A percentile compares a stretch with the other conserved stretches of the same genome.
Conservation (phyloP, 2,797 vertebrate genomes). For the Melanotaenia trifasciata region DNA sequence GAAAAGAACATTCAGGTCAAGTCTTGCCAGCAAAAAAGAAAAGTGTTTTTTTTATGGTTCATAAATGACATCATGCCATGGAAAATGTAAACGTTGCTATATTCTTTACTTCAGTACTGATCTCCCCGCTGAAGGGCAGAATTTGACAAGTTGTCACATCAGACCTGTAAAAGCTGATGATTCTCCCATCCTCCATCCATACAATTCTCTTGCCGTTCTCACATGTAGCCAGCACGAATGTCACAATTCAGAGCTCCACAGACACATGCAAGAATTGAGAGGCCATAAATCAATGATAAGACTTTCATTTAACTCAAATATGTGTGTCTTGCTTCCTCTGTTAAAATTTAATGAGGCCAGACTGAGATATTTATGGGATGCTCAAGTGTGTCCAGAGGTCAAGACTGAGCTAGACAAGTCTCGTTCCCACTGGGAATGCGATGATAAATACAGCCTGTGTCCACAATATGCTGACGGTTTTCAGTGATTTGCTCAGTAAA, state of each 20-base stretch:
- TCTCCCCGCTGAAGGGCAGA: slow-evolving; percentile 11
- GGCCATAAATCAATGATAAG: slow-evolving; percentile 43
- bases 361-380: slow-evolving; percentile 40
- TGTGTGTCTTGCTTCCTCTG: slow-evolving; percentile 19
- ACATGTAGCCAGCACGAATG: slow-evolving; percentile 28
- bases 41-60: slow-evolving; percentile 23
- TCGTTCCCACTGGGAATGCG: slow-evolving; percentile 27
- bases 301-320: slow-evolving; percentile 34
- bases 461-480: slow-evolving; percentile 2
- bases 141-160: slow-evolving; percentile 14
- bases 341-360: slow-evolving; percentile 36
- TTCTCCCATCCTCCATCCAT: slow-evolving; percentile 44
- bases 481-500: not conserved
- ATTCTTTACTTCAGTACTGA: slow-evolving; percentile 12
- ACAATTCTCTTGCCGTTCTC: not conserved
- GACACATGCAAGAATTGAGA: slow-evolving; percentile 5
- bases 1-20: not conserved
- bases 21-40: not conserved
- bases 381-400: slow-evolving; percentile 41
- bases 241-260: slow-evolving; percentile 42
- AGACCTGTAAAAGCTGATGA: slow-evolving; percentile 20
- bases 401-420: slow-evolving; percentile 40
- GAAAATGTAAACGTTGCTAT: slow-evolving; percentile 26
- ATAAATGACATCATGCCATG: slow-evolving; percentile 13
- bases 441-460: slow-evolving; percentile 27